Evolutionary conservation across 1,140 invertebrate genomes (phyloP), one percentile per base, ranked within the genome.

Genomic region (Helicoverpa armigera): DNA sequence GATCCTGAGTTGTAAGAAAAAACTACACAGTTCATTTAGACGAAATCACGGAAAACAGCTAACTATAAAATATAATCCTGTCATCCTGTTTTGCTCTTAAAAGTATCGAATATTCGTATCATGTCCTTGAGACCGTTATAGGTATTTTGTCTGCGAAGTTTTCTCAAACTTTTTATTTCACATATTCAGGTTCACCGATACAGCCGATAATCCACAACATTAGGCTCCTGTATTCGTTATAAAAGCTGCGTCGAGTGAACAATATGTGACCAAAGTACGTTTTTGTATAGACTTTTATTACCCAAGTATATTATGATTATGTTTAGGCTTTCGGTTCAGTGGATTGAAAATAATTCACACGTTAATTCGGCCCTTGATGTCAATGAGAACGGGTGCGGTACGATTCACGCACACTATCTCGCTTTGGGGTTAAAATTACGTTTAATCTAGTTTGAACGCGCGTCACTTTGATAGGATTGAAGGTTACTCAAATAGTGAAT

Each of bases 291-390:
- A 29, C 1, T 74, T 56, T 74, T 60, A 43, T 74, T 74, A 43
- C 31, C 72, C 12, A 29, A 72, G 53, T 56, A 48, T 58, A 60
- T 48, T 60, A 74, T 35, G 50, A 56, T 13, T 56, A 13, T 58
- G 29, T n/a, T 58, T n/a, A 16, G 70, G 51, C 31, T 43, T 18
- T 43, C 72, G 58, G 72, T 13, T 48, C 72, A 74, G 29, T 74
- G 72, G 48, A 13, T 74, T 74, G 54, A 58, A 74, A 43, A 43
- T 56, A 60, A 74, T 74, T 74, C 54, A 18, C 9, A 60, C 72
- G 72, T 60, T 74, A 60, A 56, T 74, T 58, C 14, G 54, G 72
- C 72, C 72, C 72, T 74, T 74, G 54, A 74, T 74, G 54, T 74
- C 72, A 43, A 4, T 35, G 54, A 29, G 65, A 50, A 69, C 43